Percentiles rank a stretch among this genome's conserved stretches.
Evolutionary conservation across 2,888 invertebrate species (phyloP).

Genomic region (Lordiphosa andalusiaca): DNA sequence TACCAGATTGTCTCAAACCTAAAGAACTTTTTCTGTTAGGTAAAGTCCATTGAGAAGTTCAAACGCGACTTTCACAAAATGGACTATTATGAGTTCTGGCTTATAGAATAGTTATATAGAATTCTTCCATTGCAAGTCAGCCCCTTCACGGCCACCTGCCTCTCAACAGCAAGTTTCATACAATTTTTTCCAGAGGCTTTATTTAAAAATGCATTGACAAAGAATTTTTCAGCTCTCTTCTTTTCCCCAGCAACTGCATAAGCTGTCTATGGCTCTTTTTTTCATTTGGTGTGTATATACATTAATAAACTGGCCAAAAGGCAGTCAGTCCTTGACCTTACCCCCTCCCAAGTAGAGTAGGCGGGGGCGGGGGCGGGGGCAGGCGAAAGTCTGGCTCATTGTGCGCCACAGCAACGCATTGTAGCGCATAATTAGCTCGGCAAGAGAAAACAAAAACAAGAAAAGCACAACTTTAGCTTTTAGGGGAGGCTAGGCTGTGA

Average conservation of each 20-base stretch:
- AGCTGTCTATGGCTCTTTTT: neutral
- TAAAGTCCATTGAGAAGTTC: too few species aligned
- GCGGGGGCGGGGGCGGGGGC: neutral
- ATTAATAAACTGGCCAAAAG: conserved; percentile 6
- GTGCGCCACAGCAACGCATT: conserved; percentile 59
- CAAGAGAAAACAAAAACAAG: conserved; percentile 26
- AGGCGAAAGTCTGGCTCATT: conserved; percentile 1
- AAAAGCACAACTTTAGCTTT: conserved; percentile 11
- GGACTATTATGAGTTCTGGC: too few species aligned
- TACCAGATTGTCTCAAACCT: too few species aligned
- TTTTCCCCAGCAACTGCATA: neutral
- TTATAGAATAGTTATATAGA: too few species aligned
- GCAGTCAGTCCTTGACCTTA: conserved; percentile 5
- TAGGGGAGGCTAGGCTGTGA: conserved; percentile 5
- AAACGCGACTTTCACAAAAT: too few species aligned
- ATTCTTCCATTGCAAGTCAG: too few species aligned
- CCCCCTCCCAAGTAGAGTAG: neutral
- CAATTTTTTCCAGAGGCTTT: neutral
- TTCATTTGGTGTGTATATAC: neutral
- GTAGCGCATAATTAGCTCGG: conserved; percentile 71
- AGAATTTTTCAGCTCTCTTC: conserved; percentile 2
- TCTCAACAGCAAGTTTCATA: too few species aligned
- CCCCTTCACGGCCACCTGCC: too few species aligned
- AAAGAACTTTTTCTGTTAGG: too few species aligned
- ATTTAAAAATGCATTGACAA: conserved; percentile 13